A percentile compares a stretch with the other conserved stretches of the same genome.
phyloP scores from a whole-genome alignment of 2,888 invertebrate genomes.

The Calameuta idolon region DNA sequence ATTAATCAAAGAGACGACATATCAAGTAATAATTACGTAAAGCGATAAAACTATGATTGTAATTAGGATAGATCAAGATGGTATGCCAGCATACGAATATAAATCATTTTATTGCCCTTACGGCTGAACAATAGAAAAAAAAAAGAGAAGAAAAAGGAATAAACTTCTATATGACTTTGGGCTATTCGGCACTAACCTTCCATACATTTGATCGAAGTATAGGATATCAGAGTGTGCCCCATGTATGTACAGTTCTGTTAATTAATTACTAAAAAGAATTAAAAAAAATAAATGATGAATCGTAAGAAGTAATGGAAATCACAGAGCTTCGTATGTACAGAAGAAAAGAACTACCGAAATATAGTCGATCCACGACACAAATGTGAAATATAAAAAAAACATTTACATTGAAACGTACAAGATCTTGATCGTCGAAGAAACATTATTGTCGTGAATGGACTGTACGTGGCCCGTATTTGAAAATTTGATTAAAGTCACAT shows the following conservation, averaged over 20 bases:
- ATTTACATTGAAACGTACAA: background rate
- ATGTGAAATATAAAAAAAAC: background rate
- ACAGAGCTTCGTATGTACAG: background rate
- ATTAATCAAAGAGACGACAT: background rate
- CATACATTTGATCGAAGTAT: conserved; percentile 22
- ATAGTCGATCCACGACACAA: background rate
- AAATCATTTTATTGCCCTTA: conserved; percentile 35
- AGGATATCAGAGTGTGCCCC: conserved; percentile 9
- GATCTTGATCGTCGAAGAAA: background rate
- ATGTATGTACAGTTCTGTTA: conserved; percentile 30
- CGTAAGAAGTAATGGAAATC: background rate
- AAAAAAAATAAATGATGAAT: background rate
- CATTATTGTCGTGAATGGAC: background rate
- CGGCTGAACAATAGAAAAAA: conserved; percentile 16
- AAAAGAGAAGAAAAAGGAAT: conserved; percentile 7
- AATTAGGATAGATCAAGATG: background rate
- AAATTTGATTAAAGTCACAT: background rate
- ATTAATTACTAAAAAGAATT: conserved; percentile 13
- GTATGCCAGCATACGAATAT: conserved; percentile 25
- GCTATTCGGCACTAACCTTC: conserved; percentile 30
- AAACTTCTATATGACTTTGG: conserved; percentile 37
- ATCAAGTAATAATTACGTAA: background rate
- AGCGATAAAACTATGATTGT: background rate
- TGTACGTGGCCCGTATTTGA: background rate
- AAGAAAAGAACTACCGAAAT: background rate